These are phyloP conservation scores for Cyaniris semiargus DNA, from an alignment of 2,888 invertebrate species.

Conservation along the genomic window DNA sequence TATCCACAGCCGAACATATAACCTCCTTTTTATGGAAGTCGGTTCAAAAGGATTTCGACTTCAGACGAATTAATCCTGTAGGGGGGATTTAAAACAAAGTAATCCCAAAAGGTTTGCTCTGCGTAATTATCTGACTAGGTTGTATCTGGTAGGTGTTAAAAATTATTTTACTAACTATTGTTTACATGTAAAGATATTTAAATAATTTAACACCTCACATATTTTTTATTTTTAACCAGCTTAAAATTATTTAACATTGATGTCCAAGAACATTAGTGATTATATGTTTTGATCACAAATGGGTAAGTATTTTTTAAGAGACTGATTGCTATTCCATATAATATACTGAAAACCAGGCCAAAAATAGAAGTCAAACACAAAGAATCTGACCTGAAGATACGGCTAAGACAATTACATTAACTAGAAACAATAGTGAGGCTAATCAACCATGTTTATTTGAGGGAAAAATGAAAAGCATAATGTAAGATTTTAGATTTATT, in stretches of 20 bases:
- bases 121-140: not conserved
- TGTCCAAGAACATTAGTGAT: not conserved
- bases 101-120: not conserved
- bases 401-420: too few species aligned
- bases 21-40: too few species aligned
- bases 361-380: too few species aligned
- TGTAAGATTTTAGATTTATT: conserved; percentile 70
- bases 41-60: not conserved
- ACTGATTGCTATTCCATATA: too few species aligned
- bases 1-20: too few species aligned
- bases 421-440: too few species aligned
- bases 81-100: conserved; percentile 2
- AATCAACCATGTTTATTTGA: not conserved
- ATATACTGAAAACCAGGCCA: too few species aligned
- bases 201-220: not conserved
- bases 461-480: conserved; percentile 29
- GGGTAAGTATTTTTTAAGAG: too few species aligned
- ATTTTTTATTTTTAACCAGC: not conserved
- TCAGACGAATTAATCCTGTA: not conserved
- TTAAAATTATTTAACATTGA: not conserved
- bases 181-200: too few species aligned
- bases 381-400: too few species aligned
- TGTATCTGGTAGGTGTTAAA: too few species aligned
- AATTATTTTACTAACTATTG: not conserved
- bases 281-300: not conserved